Evolutionary conservation across 2,888 invertebrate genomes (phyloP).

Genomic region (Ormyrus labotus): DNA sequence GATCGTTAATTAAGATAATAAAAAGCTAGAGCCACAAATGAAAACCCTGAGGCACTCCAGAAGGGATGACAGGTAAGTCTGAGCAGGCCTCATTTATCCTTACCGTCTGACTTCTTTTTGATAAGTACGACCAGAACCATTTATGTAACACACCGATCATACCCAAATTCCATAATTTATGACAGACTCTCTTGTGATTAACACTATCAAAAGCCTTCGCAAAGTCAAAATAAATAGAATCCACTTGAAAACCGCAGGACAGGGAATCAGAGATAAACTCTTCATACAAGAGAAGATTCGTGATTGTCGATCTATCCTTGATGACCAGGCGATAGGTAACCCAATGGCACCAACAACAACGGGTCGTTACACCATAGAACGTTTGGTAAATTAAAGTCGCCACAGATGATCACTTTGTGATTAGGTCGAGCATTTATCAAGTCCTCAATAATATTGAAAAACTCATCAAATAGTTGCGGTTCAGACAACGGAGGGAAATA

Average conservation of each 20-base stretch:
- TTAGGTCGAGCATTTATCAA: too few species aligned
- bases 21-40: not conserved
- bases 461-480: too few species aligned
- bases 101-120: too few species aligned
- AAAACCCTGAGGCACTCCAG: not conserved
- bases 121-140: not conserved
- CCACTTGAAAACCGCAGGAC: constrained; percentile 32
- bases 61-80: not conserved
- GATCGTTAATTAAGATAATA: not conserved
- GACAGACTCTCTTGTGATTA: constrained; percentile 21
- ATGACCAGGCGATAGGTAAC: not conserved
- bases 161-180: not conserved
- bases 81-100: too few species aligned
- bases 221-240: constrained; percentile 52
- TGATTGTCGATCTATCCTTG: constrained; percentile 37
- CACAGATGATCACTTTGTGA: too few species aligned
- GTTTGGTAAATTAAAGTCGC: too few species aligned
- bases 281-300: constrained; percentile 47
- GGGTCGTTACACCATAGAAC: too few species aligned
- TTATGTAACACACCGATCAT: not conserved
- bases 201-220: constrained; percentile 49
- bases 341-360: too few species aligned
- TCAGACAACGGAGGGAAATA: not conserved
- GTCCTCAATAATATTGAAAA: too few species aligned
- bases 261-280: constrained; percentile 25